A percentile compares a stretch with the other conserved stretches of the same genome.
Conservation (phyloP, 2,797 vertebrate genomes). For the Coranthus polyacanthus region DNA sequence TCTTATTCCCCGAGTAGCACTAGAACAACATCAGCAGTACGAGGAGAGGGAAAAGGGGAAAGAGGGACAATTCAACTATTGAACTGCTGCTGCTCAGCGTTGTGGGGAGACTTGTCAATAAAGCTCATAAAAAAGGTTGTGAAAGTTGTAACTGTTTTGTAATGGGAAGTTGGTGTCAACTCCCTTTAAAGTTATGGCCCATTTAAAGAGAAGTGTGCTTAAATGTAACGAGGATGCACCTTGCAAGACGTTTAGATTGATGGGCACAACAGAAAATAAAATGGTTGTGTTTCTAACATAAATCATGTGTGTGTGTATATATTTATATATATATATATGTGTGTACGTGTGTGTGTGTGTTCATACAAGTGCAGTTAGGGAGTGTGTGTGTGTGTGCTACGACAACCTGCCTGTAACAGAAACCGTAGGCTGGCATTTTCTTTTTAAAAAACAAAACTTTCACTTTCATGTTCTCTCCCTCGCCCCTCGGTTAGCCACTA, state of each 20-base stretch:
- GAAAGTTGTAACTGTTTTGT: constrained; percentile 80
- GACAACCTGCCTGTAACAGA: constrained; percentile 75
- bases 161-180: constrained; percentile 81
- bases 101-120: constrained; percentile 75
- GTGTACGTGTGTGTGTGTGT: constrained; percentile 21
- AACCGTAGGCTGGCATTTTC: constrained; percentile 76
- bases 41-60: constrained; percentile 38
- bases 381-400: constrained; percentile 47
- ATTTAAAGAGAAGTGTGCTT: constrained; percentile 78
- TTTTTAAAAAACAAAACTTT: constrained; percentile 76
- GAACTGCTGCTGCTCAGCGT: constrained; percentile 56
- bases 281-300: constrained; percentile 44
- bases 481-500: constrained; percentile 80
- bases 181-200: constrained; percentile 81
- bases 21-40: constrained; percentile 75
- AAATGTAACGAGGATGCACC: constrained; percentile 77
- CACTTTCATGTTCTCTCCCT: constrained; percentile 78
- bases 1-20: constrained; percentile 74
- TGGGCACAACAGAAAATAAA: constrained; percentile 68
- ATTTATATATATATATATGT: not conserved
- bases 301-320: not conserved
- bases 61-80: constrained; percentile 70
- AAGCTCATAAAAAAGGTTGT: constrained; percentile 78
- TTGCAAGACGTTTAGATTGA: constrained; percentile 75
- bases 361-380: constrained; percentile 27